A percentile compares a stretch with the other conserved stretches of the same genome.
phyloP scores from a whole-genome alignment of 2,888 invertebrate species.

The Diabrotica balteata region DNA sequence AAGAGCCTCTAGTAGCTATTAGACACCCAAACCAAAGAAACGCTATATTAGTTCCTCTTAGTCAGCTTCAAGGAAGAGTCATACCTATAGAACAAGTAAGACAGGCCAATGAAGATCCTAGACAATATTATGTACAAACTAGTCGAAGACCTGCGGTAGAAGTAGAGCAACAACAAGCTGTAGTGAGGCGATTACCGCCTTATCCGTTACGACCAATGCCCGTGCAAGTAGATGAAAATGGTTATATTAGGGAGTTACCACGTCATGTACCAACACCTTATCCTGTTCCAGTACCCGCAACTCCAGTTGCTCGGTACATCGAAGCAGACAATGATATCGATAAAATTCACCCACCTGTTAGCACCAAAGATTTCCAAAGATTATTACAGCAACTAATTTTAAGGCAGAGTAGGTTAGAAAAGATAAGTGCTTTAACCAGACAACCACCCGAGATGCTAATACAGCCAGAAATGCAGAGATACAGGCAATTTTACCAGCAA shows the following conservation, averaged over 20 bases:
- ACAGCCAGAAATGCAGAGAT: constrained; percentile 26
- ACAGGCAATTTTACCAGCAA: constrained; percentile 15
- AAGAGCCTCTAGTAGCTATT: constrained; percentile 60
- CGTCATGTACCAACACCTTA: constrained; percentile 47
- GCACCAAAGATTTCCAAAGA: constrained; percentile 73
- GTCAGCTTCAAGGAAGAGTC: constrained; percentile 51
- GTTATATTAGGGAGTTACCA: constrained; percentile 53
- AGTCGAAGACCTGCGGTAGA: constrained; percentile 42
- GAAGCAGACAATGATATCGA: constrained; percentile 62
- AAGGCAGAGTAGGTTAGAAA: constrained; percentile 69
- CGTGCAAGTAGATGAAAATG: constrained; percentile 57
- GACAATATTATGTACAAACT: constrained; percentile 7
- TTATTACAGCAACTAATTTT: constrained; percentile 71
- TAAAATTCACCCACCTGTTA: constrained; percentile 72
- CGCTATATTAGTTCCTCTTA: constrained; percentile 55
- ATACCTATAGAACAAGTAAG: constrained; percentile 45
- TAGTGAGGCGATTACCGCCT: constrained; percentile 43
- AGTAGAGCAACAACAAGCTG: constrained; percentile 52
- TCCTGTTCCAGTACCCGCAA: constrained; percentile 46
- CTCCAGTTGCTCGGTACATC: constrained; percentile 40
- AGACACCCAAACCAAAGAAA: constrained; percentile 57
- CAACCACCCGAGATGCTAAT: constrained; percentile 36
- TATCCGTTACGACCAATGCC: constrained; percentile 53
- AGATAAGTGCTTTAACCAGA: constrained; percentile 61
- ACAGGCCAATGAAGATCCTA: constrained; percentile 12